These are phyloP conservation scores for Cerceris rybyensis DNA, from an alignment of 2,888 invertebrate species.

Conservation along the genomic window DNA sequence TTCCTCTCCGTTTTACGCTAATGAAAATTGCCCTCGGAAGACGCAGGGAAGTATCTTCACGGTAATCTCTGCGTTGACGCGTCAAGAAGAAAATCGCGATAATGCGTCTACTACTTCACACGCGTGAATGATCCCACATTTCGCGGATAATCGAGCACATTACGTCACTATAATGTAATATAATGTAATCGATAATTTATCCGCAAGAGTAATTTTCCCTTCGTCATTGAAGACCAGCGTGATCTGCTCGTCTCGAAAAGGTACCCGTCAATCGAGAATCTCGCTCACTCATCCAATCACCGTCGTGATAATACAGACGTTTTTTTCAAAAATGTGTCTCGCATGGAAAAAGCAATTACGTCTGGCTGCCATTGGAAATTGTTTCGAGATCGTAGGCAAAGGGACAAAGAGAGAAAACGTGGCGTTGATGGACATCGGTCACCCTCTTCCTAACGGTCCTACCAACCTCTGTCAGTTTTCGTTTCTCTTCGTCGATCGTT, in stretches of 20 bases:
- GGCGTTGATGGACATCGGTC: conserved; percentile 54
- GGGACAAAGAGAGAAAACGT: background rate
- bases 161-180: background rate
- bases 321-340: conserved; percentile 41
- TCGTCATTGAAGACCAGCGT: background rate
- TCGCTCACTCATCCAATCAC: background rate
- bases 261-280: background rate
- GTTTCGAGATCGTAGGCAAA: conserved; percentile 43
- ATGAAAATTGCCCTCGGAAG: no score
- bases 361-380: conserved; percentile 49
- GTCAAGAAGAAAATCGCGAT: conserved; percentile 23
- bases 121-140: conserved; percentile 21
- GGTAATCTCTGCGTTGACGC: background rate
- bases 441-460: conserved; percentile 14
- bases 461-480: conserved; percentile 33
- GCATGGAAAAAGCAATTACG: conserved; percentile 58
- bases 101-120: conserved; percentile 14
- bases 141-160: background rate
- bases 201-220: background rate
- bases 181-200: conserved; percentile 30
- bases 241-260: background rate
- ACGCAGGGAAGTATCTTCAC: no score
- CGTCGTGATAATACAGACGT: conserved; percentile 21
- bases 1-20: background rate
- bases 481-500: conserved; percentile 26